Conservation (phyloP, 2,797 vertebrate genomes). For the Lerista edwardsae region DNA sequence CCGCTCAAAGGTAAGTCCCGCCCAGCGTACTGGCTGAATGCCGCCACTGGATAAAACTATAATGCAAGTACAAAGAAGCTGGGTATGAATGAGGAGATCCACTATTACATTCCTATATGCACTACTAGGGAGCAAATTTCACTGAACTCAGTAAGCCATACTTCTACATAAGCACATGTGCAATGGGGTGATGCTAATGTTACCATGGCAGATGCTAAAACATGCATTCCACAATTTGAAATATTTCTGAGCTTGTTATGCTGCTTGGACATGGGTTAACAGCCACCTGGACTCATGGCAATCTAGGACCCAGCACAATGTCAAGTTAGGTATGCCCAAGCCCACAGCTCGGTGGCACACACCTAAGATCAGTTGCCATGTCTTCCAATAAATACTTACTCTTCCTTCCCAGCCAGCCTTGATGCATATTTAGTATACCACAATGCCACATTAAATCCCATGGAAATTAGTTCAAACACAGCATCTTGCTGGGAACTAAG, state of each 20-base stretch:
- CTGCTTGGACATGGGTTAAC: not conserved
- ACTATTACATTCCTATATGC: not conserved
- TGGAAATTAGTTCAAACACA: conserved; percentile 93
- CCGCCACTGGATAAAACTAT: too few species aligned
- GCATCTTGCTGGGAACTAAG: conserved; percentile 95
- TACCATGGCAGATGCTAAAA: not conserved
- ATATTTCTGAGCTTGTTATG: not conserved
- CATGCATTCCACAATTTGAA: not conserved
- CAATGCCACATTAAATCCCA: conserved; percentile 93
- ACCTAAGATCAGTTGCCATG: not conserved
- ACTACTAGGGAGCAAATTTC: too few species aligned
- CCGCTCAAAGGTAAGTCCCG: too few species aligned
- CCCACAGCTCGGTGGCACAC: not conserved
- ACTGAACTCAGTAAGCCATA: too few species aligned
- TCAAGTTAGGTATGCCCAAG: not conserved
- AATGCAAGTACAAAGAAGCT: not conserved
- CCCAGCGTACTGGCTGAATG: too few species aligned
- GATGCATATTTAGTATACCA: conserved; percentile 98
- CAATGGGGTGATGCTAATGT: not conserved
- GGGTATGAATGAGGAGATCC: too few species aligned
- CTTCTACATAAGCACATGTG: not conserved
- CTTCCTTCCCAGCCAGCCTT: conserved; percentile 94
- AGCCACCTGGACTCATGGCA: not conserved
- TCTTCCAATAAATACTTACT: conserved; percentile 81
- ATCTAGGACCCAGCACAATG: not conserved